phyloP scores from a whole-genome alignment of 1,140 invertebrate genomes.

The Trichonephila clavata region DNA sequence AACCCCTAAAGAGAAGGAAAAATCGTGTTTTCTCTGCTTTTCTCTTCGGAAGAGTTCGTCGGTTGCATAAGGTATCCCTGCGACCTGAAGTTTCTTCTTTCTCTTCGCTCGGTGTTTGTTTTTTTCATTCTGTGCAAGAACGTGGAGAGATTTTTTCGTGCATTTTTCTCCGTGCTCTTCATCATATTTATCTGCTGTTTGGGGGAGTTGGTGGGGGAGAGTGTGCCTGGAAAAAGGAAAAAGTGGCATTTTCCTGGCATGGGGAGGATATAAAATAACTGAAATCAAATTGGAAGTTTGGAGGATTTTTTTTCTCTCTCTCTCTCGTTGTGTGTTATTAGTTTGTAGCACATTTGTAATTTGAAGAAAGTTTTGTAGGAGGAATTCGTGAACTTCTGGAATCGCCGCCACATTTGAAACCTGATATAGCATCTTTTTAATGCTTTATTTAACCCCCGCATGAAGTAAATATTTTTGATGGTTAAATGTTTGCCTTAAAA shows the following conservation, averaged over 20 bases:
- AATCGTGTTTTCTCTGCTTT: not conserved
- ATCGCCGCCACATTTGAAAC: not conserved
- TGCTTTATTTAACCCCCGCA: not conserved
- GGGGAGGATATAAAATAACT: not conserved
- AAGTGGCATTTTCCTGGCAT: not conserved
- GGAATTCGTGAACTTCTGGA: not conserved
- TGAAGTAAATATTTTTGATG: not conserved
- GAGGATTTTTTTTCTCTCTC: not conserved
- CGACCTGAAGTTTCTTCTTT: not conserved
- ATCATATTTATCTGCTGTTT: constrained; percentile 26
- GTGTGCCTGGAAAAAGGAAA: not conserved
- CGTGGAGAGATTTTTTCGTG: not conserved
- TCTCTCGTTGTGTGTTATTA: not conserved
- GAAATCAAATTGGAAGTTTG: constrained; percentile 27
- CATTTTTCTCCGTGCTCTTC: not conserved
- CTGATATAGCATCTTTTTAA: not conserved
- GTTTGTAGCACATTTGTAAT: not conserved
- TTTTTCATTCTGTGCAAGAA: not conserved
- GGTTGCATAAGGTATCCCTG: not conserved
- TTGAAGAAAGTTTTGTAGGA: not conserved
- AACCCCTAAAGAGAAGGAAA: not conserved
- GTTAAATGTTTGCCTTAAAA: not conserved
- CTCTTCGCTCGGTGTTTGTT: not conserved
- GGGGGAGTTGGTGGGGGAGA: not conserved
- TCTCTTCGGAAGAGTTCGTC: not conserved